A percentile compares a stretch with the other conserved stretches of the same genome.
These are phyloP conservation scores for Xestia xanthographa DNA, from an alignment of 2,888 invertebrate species.

Conservation along the genomic window DNA sequence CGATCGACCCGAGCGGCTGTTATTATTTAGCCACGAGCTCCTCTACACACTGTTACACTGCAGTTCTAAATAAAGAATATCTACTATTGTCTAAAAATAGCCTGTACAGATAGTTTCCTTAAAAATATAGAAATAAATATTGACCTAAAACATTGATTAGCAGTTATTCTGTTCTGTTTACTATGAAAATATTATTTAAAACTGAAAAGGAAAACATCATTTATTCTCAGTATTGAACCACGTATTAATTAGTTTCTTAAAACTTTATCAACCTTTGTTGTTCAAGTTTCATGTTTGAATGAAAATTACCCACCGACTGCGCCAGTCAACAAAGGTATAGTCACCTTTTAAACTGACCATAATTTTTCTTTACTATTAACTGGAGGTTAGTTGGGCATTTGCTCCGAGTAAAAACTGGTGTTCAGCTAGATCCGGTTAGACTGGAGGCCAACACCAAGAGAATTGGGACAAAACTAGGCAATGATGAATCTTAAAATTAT, in stretches of 20 bases:
- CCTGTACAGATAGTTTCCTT: not conserved
- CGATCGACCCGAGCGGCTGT: too few species aligned
- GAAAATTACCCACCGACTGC: not conserved
- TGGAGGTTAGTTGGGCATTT: not conserved
- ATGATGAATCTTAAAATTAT: not conserved
- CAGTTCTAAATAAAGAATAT: not conserved
- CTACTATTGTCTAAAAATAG: not conserved
- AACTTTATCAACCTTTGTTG: not conserved
- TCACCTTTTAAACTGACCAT: not conserved
- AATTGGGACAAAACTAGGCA: too few species aligned
- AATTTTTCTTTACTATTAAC: not conserved
- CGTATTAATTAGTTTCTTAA: not conserved
- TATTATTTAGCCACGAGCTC: too few species aligned
- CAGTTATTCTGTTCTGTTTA: not conserved
- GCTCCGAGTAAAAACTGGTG: not conserved
- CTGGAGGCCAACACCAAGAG: not conserved
- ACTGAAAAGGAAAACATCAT: not conserved
- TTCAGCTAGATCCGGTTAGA: not conserved
- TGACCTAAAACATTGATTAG: not conserved
- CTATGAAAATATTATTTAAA: not conserved
- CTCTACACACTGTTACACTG: too few species aligned
- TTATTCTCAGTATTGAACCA: constrained; percentile 5
- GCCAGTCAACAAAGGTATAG: not conserved
- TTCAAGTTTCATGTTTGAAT: not conserved
- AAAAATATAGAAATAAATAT: not conserved